These are phyloP conservation scores for Sorex araneus DNA, from an alignment of 2,113 vertebrate species.

Conservation along the genomic window DNA sequence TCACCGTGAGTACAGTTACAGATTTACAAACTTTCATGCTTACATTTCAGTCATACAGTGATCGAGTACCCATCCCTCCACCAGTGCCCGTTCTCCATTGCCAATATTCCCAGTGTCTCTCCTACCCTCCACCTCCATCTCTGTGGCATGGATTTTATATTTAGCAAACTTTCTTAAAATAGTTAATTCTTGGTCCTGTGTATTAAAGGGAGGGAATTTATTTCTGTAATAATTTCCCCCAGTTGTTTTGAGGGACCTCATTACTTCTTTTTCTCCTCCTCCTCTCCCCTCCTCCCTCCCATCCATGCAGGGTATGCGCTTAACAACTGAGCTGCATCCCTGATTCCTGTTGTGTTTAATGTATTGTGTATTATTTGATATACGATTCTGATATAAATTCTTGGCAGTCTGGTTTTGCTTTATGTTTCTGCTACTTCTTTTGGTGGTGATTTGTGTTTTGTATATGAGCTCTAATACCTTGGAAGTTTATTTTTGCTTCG, in stretches of 20 bases:
- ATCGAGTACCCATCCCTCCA: no score
- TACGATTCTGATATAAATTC: not conserved
- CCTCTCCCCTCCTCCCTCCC: not conserved
- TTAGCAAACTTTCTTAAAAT: conserved; percentile 28
- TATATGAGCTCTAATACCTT: not conserved
- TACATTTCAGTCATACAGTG: no score
- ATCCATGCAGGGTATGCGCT: not conserved
- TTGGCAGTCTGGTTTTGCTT: not conserved
- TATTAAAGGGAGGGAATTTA: no score
- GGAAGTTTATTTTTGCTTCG: not conserved
- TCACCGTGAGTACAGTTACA: no score
- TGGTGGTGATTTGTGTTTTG: conserved; percentile 18
- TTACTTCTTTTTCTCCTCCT: not conserved
- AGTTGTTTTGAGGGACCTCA: no score
- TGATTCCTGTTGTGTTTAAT: not conserved
- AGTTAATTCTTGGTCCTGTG: not conserved
- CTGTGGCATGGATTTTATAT: not conserved
- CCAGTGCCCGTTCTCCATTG: no score
- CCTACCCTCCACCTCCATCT: no score
- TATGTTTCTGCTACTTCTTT: conserved; percentile 16
- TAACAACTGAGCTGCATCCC: not conserved
- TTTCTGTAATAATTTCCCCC: no score
- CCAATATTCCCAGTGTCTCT: no score
- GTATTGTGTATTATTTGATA: not conserved
- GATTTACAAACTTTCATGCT: no score